Percentiles rank a stretch among this genome's conserved stretches.
Evolutionary conservation across 2,888 invertebrate genomes (phyloP).

Genomic region (Orthosia gothica): DNA sequence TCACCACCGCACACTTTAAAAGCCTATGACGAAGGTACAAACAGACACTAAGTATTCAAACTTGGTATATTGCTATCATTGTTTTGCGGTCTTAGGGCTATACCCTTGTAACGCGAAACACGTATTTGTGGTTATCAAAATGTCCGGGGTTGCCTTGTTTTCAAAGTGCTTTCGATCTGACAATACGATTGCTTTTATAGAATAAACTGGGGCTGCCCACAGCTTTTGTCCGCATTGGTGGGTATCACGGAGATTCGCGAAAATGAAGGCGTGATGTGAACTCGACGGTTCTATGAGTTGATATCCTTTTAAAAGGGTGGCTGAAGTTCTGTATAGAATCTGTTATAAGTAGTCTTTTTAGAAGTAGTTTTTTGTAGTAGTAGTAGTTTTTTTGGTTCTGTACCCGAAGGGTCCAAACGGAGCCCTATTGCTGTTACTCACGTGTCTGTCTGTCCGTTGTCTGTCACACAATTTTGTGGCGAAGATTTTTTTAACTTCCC

Average conservation of each 20-base stretch:
- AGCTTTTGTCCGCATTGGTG: constrained; percentile 37
- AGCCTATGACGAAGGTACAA: constrained; percentile 78
- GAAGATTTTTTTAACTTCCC: too few relatives aligned
- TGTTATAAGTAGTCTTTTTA: too few relatives aligned
- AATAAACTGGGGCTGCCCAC: constrained; percentile 55
- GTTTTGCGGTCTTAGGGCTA: constrained; percentile 77
- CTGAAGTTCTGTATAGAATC: not conserved
- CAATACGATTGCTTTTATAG: constrained; percentile 65
- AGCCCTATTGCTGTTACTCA: too few relatives aligned
- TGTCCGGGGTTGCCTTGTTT: constrained; percentile 76
- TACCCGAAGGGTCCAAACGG: too few relatives aligned
- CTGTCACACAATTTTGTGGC: too few relatives aligned
- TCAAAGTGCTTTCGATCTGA: constrained; percentile 68
- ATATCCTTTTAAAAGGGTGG: constrained; percentile 13
- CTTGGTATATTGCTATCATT: constrained; percentile 84
- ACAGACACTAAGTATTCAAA: too few relatives aligned
- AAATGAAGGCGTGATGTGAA: constrained; percentile 45
- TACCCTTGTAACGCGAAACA: constrained; percentile 81
- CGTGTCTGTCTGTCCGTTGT: too few relatives aligned
- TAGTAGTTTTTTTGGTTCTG: too few relatives aligned
- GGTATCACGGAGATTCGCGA: constrained; percentile 42
- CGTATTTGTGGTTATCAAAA: constrained; percentile 83
- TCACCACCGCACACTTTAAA: constrained; percentile 71
- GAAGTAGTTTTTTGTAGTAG: too few relatives aligned
- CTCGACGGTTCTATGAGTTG: constrained; percentile 19